Conservation (phyloP, 2,888 invertebrate genomes). For the Rhagophthalmus giganteus region DNA sequence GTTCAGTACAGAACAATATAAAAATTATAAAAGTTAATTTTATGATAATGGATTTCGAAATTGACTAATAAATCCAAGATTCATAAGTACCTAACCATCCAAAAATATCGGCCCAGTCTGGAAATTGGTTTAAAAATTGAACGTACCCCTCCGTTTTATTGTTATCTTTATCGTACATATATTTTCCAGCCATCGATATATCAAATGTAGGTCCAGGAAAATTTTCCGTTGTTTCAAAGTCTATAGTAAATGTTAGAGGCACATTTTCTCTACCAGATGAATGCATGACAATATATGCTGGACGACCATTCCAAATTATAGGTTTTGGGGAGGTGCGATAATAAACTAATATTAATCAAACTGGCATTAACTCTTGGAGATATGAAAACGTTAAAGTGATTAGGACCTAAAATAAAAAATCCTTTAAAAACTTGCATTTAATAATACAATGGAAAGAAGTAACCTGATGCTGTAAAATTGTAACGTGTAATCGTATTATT, state of each 20-base stretch:
- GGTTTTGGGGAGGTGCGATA: slow-evolving; percentile 37
- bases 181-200: slow-evolving; percentile 56
- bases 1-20: neutral
- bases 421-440: slow-evolving; percentile 1
- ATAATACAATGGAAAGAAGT: neutral
- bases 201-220: slow-evolving; percentile 45
- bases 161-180: slow-evolving; percentile 54
- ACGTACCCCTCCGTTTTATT: slow-evolving; percentile 54
- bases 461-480: slow-evolving; percentile 58
- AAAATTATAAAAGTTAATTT: too few species aligned
- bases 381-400: slow-evolving; percentile 65
- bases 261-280: slow-evolving; percentile 41
- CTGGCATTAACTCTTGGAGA: slow-evolving; percentile 60
- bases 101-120: slow-evolving; percentile 12
- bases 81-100: slow-evolving; percentile 13
- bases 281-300: slow-evolving; percentile 44
- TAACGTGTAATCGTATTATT: slow-evolving; percentile 51
- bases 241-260: slow-evolving; percentile 43
- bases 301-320: slow-evolving; percentile 40
- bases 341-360: slow-evolving; percentile 60
- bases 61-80: slow-evolving; percentile 12
- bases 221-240: slow-evolving; percentile 40
- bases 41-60: too few species aligned
- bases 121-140: slow-evolving; percentile 46
- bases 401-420: slow-evolving; percentile 59